A percentile compares a stretch with the other conserved stretches of the same genome.
Evolutionary conservation across 2,113 vertebrate genomes (phyloP).

Genomic region (Calyptomena viridis): DNA sequence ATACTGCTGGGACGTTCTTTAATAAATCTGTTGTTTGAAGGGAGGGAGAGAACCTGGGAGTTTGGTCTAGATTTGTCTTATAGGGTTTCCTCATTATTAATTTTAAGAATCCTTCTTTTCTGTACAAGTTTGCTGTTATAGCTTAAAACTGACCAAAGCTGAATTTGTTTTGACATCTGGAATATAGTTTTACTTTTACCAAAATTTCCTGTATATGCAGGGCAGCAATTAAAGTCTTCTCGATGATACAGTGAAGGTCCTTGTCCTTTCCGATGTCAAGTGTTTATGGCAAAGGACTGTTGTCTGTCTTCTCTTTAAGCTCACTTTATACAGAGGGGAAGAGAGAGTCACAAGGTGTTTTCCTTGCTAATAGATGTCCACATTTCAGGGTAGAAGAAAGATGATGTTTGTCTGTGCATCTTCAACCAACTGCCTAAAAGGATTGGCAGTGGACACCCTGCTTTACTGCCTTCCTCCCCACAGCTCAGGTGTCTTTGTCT

Average conservation of each 20-base stretch:
- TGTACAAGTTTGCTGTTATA: background rate
- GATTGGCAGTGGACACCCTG: background rate
- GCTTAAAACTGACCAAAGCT: background rate
- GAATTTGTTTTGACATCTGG: background rate
- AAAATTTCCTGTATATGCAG: background rate
- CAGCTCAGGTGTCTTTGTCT: background rate
- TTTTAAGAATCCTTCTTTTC: background rate
- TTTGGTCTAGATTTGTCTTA: background rate
- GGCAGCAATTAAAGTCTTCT: background rate
- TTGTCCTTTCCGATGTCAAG: background rate
- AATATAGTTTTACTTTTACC: background rate
- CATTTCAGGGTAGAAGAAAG: background rate
- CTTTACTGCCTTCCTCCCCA: background rate
- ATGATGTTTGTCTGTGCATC: background rate
- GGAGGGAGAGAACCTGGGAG: background rate
- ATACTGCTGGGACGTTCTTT: background rate
- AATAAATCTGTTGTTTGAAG: slow-evolving; percentile 11
- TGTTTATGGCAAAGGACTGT: background rate
- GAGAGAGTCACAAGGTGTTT: background rate
- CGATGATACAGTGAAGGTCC: background rate
- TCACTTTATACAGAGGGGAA: background rate
- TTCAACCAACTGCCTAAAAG: background rate
- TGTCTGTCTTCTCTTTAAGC: background rate
- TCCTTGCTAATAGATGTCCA: background rate
- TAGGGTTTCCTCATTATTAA: background rate